A percentile compares a stretch with the other conserved stretches of the same genome.
phyloP scores from a whole-genome alignment of 2,113 vertebrate genomes.

The Alaudala cheleensis region DNA sequence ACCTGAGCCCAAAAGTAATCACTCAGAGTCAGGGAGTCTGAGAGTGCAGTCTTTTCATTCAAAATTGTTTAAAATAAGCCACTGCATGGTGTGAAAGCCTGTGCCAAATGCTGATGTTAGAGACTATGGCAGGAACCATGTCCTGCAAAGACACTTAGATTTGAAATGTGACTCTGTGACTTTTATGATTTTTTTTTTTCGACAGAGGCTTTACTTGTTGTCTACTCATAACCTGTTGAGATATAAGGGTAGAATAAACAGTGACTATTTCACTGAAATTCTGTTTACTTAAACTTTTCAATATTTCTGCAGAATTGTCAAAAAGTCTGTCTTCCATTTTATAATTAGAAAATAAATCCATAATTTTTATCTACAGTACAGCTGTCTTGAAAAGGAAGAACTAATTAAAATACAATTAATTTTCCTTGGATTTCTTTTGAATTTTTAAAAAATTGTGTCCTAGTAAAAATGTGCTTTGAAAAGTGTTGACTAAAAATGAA shows the following conservation, averaged over 20 bases:
- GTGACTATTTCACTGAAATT: neutral
- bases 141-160: neutral
- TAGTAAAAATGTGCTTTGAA: neutral
- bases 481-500: neutral
- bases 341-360: slow-evolving; percentile 2
- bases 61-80: slow-evolving; percentile 15
- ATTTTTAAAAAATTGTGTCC: neutral
- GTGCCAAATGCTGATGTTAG: neutral
- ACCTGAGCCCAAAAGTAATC: neutral
- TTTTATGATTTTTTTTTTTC: neutral
- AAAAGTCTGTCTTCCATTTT: neutral
- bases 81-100: neutral
- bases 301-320: neutral
- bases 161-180: neutral
- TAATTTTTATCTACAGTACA: neutral
- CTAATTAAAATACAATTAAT: neutral
- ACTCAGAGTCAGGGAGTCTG: neutral
- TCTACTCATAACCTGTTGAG: neutral
- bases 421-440: neutral
- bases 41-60: neutral
- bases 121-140: neutral
- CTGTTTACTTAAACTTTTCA: neutral
- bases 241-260: neutral
- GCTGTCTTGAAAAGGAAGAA: neutral
- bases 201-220: neutral